Evolutionary conservation across 1,140 invertebrate species (phyloP).

Genomic region (Globodera rostochiensis): DNA sequence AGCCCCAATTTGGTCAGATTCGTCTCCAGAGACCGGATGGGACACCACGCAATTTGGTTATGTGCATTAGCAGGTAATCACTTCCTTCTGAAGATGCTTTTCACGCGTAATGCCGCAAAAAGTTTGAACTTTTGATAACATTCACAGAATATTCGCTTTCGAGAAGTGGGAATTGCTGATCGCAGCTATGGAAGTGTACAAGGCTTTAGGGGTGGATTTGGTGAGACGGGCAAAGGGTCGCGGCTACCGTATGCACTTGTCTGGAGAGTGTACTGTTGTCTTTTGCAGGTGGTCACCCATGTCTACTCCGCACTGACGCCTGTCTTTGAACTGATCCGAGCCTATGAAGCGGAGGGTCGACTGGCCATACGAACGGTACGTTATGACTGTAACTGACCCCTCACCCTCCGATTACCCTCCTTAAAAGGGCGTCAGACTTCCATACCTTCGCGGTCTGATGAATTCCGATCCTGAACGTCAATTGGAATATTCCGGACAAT

Average conservation of each 20-base stretch:
- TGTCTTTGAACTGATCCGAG: conserved; percentile 33
- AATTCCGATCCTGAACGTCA: conserved; percentile 34
- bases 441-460: conserved; percentile 17
- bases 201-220: conserved; percentile 1
- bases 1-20: conserved; percentile 13
- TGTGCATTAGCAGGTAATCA: conserved; percentile 33
- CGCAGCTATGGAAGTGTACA: conserved; percentile 37
- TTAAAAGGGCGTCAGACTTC: conserved; percentile 14
- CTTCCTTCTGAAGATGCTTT: too few relatives aligned
- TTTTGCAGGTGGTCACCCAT: conserved; percentile 29
- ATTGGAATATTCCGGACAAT: conserved; percentile 33
- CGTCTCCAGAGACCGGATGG: conserved; percentile 13
- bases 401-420: background rate
- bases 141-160: conserved; percentile 23
- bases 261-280: too few relatives aligned
- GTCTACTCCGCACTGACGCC: conserved; percentile 35
- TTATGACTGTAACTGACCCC: background rate
- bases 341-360: conserved; percentile 38
- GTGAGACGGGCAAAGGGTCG: background rate
- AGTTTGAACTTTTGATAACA: background rate
- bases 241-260: too few relatives aligned
- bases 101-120: background rate
- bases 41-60: conserved; percentile 28
- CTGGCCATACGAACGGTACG: background rate
- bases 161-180: conserved; percentile 36